Percentiles rank a stretch among this genome's conserved stretches.
phyloP scores from a whole-genome alignment of 2,113 vertebrate genomes.

The Zosterops borbonicus region DNA sequence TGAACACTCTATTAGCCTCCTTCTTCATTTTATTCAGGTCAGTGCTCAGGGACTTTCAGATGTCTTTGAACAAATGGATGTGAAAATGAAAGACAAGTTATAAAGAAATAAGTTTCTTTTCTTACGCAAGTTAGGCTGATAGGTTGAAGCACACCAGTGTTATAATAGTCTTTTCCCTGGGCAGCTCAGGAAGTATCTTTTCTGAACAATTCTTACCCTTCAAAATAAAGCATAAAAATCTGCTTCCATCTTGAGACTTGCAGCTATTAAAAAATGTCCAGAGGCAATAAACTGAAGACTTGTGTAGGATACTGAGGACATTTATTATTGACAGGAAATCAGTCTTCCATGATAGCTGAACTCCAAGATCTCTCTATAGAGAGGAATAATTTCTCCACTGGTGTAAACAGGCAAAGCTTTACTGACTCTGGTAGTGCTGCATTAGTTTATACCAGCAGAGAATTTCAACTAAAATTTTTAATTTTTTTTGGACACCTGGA shows the following conservation, averaged over 20 bases:
- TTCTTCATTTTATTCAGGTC: slow-evolving; percentile 42
- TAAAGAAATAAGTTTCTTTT: slow-evolving; percentile 66
- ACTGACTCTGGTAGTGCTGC: neutral
- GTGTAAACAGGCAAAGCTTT: neutral
- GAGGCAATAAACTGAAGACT: slow-evolving; percentile 56
- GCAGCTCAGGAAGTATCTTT: slow-evolving; percentile 24
- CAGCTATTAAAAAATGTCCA: slow-evolving; percentile 60
- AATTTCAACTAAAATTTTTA: neutral
- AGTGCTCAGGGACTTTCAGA: slow-evolving; percentile 28
- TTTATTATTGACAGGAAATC: slow-evolving; percentile 62
- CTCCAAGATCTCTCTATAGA: neutral
- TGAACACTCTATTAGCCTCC: slow-evolving; percentile 60
- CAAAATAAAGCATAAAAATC: slow-evolving; percentile 63
- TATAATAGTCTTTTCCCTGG: slow-evolving; percentile 59
- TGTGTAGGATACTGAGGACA: slow-evolving; percentile 50
- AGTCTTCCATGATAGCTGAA: slow-evolving; percentile 47
- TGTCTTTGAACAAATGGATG: slow-evolving; percentile 66
- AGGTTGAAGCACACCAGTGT: neutral
- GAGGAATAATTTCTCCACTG: slow-evolving; percentile 18
- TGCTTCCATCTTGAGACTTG: slow-evolving; percentile 47
- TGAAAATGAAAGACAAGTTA: slow-evolving; percentile 68
- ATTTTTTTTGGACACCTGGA: neutral
- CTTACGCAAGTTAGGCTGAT: slow-evolving; percentile 53
- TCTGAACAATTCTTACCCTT: slow-evolving; percentile 47
- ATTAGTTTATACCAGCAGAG: neutral